These are phyloP conservation scores for Lepus timidus DNA, from an alignment of 2,113 vertebrate genomes.

Conservation along the genomic window DNA sequence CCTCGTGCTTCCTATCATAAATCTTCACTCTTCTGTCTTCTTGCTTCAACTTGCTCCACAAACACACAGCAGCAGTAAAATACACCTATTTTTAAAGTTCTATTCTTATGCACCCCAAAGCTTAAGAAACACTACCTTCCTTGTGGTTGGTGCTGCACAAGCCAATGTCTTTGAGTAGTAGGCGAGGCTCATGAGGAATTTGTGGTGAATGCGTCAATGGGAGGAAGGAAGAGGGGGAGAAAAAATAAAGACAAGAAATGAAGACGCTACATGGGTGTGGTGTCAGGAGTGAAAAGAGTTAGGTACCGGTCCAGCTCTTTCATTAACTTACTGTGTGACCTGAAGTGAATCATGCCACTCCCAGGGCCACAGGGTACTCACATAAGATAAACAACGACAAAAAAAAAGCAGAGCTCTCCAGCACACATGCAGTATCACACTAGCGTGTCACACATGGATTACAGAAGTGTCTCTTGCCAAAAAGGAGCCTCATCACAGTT, in stretches of 20 bases:
- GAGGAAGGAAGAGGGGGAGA: constrained; percentile 41
- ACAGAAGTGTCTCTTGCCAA: neutral
- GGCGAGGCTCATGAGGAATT: neutral
- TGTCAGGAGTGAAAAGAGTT: neutral
- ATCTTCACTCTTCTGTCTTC: constrained; percentile 35
- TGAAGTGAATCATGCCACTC: neutral
- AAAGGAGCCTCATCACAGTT: neutral
- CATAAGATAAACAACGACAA: neutral
- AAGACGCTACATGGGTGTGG: neutral
- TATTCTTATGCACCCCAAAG: neutral
- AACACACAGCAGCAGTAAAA: constrained; percentile 4
- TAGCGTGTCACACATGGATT: no score
- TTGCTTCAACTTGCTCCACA: constrained; percentile 36
- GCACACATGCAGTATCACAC: rapidly evolving
- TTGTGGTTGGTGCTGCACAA: neutral
- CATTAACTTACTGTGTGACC: neutral
- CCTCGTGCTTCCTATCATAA: neutral
- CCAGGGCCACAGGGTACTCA: neutral
- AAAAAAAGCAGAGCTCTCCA: neutral
- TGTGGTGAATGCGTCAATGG: constrained; percentile 42
- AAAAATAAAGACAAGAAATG: constrained; percentile 41
- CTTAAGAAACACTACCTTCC: neutral
- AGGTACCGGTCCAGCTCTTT: neutral
- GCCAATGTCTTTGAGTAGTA: neutral
- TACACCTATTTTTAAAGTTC: constrained; percentile 7